Evolutionary conservation across 2,797 vertebrate genomes (phyloP), one percentile per base, ranked within the genome.

Genomic region (Pseudochirops corinnae): DNA sequence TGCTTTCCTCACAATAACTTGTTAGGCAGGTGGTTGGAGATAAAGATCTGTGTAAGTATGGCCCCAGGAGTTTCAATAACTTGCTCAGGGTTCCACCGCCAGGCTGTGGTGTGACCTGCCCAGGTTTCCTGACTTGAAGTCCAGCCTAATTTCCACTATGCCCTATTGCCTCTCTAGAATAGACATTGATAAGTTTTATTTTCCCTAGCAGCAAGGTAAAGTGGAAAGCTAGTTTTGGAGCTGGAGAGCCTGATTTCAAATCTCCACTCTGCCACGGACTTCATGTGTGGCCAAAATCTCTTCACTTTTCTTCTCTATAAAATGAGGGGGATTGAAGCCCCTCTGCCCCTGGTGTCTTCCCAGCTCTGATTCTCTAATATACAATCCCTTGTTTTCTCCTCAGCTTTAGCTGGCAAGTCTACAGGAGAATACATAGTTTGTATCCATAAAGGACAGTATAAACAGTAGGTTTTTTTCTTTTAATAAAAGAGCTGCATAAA

Each of bases 401-500:
- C 39, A 46, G 21, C 21, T 11, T 87, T 87, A 46, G 18, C n/a
- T 87, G 74, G 67, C n/a, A 74, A 39, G 67, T n/a, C 6, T 39
- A 39, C n/a, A 74, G 82, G 74, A 96, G 92, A 92, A 62, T 13
- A 93, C 57, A 92, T 50, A 0, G 10, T 46, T 90, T 62, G 55
- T 50, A 93, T 95, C 91, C 93, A 57, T 58, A 92, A 57, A 82
- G 52, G 26, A 12, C 90, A n/a, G 50, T 57, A 91, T 33, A 18
- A 53, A 60, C 90, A 56, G 7, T 82, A 18, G 39, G 9, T 87
- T 87, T 87, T 46, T 87, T 91, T 92, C 21, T 28, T 94, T 94
- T 56, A 90, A 67, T 46, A 87, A 67, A 92, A 92, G 55, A 90
- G 28, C 93, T 90, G 56, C 60, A 58, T 87, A 87, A 60, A 82